Evolutionary conservation across 1,140 invertebrate species (phyloP), one percentile per base, ranked within the genome.

Genomic region (Polypedilum vanderplanki): DNA sequence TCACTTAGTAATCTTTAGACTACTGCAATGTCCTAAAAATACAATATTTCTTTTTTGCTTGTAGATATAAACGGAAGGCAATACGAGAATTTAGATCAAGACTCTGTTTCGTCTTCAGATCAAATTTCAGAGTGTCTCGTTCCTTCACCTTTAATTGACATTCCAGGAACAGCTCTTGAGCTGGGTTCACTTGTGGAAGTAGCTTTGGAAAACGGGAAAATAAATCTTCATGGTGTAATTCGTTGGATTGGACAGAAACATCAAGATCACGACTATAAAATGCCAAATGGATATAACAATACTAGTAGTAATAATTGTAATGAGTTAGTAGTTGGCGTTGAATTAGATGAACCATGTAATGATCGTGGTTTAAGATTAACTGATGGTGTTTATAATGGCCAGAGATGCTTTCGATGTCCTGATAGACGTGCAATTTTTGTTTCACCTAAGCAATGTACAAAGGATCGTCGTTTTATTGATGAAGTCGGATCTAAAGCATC

Each of bases 141-240:
- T 67, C 64, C 65, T 24, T 74, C 76, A 40, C 75, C 75, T 4
- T 75, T 79, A 20, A 75, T 77, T 24, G 77, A 81, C 18, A 74
- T 77, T 22, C 79, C 81, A 75, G 78, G 80, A 64, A 78, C 79
- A 67, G 87, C 90, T 77, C 86, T 93, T 41, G 87, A 87, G n/a
- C 84, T 93, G 17, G 91, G 90, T 9, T 91, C 89, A 12, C 83
- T 91, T 76, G 91, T 94, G 1, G 90, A 93, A 83, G 89, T 94
- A 70, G n/a, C 65, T 73, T 77, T 78, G 3, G 80, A 78, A 17
- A 64, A 73, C 22, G 74, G 67, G 75, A 83, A 85, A 75, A 5
- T 33, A 33, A 82, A 85, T 75, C 80, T 87, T 40, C 91, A 91
- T 85, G 95, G 94, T 73, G 90, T 97, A 9, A 91, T 97, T 76